phyloP scores from a whole-genome alignment of 2,797 vertebrate genomes.

The Arvicola amphibius region DNA sequence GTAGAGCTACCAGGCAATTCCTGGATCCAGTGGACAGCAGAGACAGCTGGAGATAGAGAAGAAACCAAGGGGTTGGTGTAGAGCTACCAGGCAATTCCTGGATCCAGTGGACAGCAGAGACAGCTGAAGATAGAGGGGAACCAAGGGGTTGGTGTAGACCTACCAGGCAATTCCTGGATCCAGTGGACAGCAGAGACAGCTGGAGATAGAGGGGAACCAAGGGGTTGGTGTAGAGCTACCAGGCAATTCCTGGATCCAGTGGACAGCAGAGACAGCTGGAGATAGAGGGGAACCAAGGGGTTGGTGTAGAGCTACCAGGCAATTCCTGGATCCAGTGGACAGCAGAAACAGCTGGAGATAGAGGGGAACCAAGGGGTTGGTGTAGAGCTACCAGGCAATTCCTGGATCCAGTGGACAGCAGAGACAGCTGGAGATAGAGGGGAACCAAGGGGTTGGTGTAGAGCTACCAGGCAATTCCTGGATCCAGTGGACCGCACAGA shows the following conservation, averaged over 20 bases:
- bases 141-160: not conserved
- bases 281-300: not conserved
- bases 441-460: not conserved
- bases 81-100: no score
- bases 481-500: not conserved
- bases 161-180: not conserved
- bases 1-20: no score
- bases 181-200: not conserved
- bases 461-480: no score
- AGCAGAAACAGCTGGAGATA: not conserved
- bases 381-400: no score
- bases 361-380: not conserved
- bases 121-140: not conserved
- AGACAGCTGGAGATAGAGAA: not conserved
- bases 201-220: not conserved
- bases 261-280: not conserved
- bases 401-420: not conserved
- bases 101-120: not conserved
- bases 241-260: not conserved
- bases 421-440: not conserved
- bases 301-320: not conserved
- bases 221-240: not conserved
- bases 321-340: not conserved
- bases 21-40: not conserved
- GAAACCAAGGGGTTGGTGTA: not conserved